Evolutionary conservation across 2,797 vertebrate species (phyloP), one percentile per base, ranked within the genome.

Genomic region (Knipowitschia caucasica): DNA sequence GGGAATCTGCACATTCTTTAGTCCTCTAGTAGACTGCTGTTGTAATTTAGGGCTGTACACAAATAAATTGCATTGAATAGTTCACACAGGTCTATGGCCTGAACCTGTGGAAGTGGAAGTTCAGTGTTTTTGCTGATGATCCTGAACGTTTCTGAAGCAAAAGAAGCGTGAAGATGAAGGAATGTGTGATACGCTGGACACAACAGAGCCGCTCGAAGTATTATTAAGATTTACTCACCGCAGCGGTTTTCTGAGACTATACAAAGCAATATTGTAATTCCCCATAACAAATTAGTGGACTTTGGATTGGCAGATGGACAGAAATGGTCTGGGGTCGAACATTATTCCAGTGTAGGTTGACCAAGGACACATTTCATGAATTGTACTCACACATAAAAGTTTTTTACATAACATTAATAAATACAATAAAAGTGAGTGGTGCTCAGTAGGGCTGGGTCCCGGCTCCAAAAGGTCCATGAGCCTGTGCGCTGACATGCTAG

Each of bases 181-280:
- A 71, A 71, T 73, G 38, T 57, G 23, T n/a, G 30, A 26, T 9
- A 17, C 40, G 42, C 26, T 31, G 15, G 7, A 34, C 25, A 42
- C 18, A 25, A 55, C n/a, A 46, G n/a, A 27, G 40, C 5, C 24
- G 15, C 11, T 30, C 23, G 50, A 33, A 26, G 59, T 33, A 27
- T 50, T 43, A 51, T n/a, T 25, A 15, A 23, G 9, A 15, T 38
- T 50, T 29, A 34, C 20, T 7, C 18, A 21, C 35, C 4, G n/a
- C 33, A 33, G 29, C 18, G 24, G 10, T 42, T n/a, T 39, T 20
- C 34, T 56, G 14, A 44, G 11, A 29, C 14, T 29, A 23, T 20
- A 33, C 11, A 42, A 26, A 26, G 26, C 23, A 55, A 56, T 39
- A 34, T 17, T 31, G 17, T 31, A 15, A 44, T 24, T 35, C 23